Percentiles rank a stretch among this genome's conserved stretches.
phyloP scores from a whole-genome alignment of 2,888 invertebrate genomes.

The Argyresthia albistria region DNA sequence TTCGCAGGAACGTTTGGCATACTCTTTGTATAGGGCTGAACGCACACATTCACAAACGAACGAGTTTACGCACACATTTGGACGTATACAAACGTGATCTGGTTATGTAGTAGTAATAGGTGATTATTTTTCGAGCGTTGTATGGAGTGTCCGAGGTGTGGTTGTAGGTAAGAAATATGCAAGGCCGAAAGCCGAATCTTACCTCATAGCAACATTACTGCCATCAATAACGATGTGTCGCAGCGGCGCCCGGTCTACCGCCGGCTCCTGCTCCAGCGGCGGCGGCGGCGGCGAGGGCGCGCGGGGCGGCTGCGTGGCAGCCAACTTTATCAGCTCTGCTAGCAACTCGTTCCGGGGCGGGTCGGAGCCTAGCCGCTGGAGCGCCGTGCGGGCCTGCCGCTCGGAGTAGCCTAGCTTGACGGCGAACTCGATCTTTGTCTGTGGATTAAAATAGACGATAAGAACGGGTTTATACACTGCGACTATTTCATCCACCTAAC shows the following conservation, averaged over 20 bases:
- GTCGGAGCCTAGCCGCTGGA: constrained; percentile 87
- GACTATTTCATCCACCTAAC: neutral
- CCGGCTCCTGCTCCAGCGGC: constrained; percentile 37
- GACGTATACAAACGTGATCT: too few species aligned
- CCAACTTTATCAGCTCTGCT: constrained; percentile 89
- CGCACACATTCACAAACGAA: too few species aligned
- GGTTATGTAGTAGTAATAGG: too few species aligned
- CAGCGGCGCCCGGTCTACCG: constrained; percentile 54
- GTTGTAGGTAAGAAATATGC: too few species aligned
- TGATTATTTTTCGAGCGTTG: too few species aligned
- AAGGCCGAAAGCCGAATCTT: too few species aligned
- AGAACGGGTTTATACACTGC: neutral
- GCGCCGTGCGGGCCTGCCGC: constrained; percentile 83
- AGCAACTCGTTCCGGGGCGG: constrained; percentile 91
- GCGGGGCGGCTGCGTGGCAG: constrained; percentile 67
- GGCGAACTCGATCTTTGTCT: constrained; percentile 88
- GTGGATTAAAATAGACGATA: constrained; percentile 7
- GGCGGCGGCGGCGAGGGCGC: constrained; percentile 42
- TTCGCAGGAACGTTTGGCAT: too few species aligned
- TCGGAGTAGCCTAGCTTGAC: constrained; percentile 94
- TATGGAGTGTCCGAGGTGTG: too few species aligned
- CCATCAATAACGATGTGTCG: constrained; percentile 93
- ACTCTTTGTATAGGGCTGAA: too few species aligned
- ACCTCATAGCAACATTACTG: constrained; percentile 96
- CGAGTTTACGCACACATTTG: too few species aligned